Evolutionary conservation across 2,113 vertebrate species (phyloP), one percentile per base, ranked within the genome.

Genomic region (human (Homo sapiens)): DNA sequence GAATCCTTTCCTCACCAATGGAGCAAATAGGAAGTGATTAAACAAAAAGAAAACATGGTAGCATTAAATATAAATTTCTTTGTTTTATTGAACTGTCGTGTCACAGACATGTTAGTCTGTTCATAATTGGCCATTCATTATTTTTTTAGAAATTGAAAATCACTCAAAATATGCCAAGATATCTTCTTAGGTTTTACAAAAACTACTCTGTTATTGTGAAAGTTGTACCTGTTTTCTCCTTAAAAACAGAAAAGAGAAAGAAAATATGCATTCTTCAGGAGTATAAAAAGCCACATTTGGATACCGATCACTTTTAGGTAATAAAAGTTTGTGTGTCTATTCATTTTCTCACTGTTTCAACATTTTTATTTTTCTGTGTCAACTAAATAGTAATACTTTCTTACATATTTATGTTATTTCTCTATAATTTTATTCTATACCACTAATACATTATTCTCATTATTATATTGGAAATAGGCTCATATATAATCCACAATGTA

Each of bases 401-500:
- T 88, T 83, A 81, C 5, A 64, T 92, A 45, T 38, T 80, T 50
- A 45, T 2, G 10, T 76, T 38, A 38, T 3, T 84, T 16, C 3
- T 64, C 38, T 57, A 6, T 17, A 45, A 22, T 45, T 40, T 35
- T 20, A 68, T 72, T 78, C 3, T 25, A 25, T 35, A 14, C 22
- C 32, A 70, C 48, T 76, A 35, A 43, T 50, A 40, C 6, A 6
- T 38, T 57, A 79, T 83, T 88, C 6, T 84, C 25, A 64, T 80
- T 64, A 61, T 22, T 55, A 40, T 79, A 5, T 91, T 52, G 45
- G 30, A 79, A 7, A 64, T 55, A 72, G 22, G 2, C 64, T 96
- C 50, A 70, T 45, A 70, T 22, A 12, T 80, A 96, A 55, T 83
- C 78, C 66, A 92, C 50, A 95, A 50, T 12, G 32, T 66, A 52